Base-by-base conservation (phyloP, 2,888 invertebrate species). In the Melanchra persicariae region DNA sequence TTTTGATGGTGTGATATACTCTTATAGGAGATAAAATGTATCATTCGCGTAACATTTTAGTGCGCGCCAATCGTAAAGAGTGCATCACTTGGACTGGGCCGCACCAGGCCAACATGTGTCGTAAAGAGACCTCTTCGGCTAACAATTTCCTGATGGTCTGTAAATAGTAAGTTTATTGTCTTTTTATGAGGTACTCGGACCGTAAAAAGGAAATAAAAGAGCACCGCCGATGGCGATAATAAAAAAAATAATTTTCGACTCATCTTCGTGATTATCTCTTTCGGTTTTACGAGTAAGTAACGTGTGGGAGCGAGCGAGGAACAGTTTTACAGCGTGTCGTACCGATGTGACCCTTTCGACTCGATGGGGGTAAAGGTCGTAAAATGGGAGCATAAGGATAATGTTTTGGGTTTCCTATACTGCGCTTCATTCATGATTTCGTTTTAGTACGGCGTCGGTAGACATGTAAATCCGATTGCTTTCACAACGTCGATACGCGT, bases 201-300 rank as follows among this genome's bases (percentile, higher is more conserved):
- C 96, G 95, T 96, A 96, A 96, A 96, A 96, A 96, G 94, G 96
- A 96, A 96, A 96, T 96, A 96, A 96, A 96, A 96, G 95, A 95
- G 96, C 96, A 95, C 96, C 96, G 95, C 96, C 95, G 96, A 95
- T 96, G 95, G 96, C 94, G 96, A 95, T 96, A 96, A 96, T 96
- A 96, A 96, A 96, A 96, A 96, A 95, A 96, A 96, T 94, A 95
- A 95, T 95, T 95, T 95, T 95, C 96, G 94, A 94, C 96, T 96
- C 96, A 95, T 96, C 95, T 94, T 93, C 92, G 92, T 93, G 94
- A 94, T 94, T 94, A 93, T 95, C 95, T 93, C 95, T 89, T 93
- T 95, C 94, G 82, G 87, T 88, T 93, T 94, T 93, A 94, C 89
- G 94, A 88, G 91, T 78, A 77, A 57, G 61, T 65, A 72, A 77